Conservation (phyloP, 2,888 invertebrate species). For the Mesorhabditis spiculigera region DNA sequence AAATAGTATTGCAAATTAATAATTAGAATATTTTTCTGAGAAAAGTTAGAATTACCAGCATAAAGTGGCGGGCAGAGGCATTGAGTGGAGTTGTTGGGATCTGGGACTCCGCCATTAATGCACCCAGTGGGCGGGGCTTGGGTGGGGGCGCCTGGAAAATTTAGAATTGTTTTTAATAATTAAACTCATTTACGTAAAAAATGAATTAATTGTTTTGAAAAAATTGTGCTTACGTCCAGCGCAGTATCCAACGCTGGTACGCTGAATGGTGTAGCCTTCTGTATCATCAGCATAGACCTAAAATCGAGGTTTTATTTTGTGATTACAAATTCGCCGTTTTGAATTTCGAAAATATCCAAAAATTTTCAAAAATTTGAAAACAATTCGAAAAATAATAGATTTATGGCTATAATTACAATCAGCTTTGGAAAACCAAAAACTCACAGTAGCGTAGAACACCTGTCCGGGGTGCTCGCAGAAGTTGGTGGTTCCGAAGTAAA, state of each 20-base stretch:
- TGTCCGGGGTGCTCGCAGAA: conserved; percentile 40
- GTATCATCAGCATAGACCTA: conserved; percentile 44
- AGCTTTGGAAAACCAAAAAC: neutral
- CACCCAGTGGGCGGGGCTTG: conserved; percentile 33
- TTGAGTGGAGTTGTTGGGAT: conserved; percentile 32
- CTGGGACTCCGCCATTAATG: conserved; percentile 42
- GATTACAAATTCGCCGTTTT: too few relatives aligned
- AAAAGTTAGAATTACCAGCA: conserved; percentile 22
- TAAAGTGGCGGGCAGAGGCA: conserved; percentile 43
- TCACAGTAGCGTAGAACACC: conserved; percentile 38
- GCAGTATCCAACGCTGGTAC: conserved; percentile 41
- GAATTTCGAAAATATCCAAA: too few relatives aligned
- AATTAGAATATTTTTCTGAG: neutral
- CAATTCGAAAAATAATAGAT: too few relatives aligned
- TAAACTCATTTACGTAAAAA: conserved; percentile 8
- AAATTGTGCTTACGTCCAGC: conserved; percentile 16
- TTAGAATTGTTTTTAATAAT: neutral
- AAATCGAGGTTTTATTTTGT: neutral
- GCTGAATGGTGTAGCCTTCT: conserved; percentile 42
- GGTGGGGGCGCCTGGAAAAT: conserved; percentile 20
- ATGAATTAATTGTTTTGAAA: too few relatives aligned
- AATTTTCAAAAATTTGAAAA: too few relatives aligned
- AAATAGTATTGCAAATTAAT: neutral
- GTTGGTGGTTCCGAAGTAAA: conserved; percentile 43
- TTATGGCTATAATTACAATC: neutral